Percentiles rank a stretch among this genome's conserved stretches.
These are phyloP conservation scores for Cephus runcator DNA, from an alignment of 2,888 invertebrate species.

Conservation along the genomic window DNA sequence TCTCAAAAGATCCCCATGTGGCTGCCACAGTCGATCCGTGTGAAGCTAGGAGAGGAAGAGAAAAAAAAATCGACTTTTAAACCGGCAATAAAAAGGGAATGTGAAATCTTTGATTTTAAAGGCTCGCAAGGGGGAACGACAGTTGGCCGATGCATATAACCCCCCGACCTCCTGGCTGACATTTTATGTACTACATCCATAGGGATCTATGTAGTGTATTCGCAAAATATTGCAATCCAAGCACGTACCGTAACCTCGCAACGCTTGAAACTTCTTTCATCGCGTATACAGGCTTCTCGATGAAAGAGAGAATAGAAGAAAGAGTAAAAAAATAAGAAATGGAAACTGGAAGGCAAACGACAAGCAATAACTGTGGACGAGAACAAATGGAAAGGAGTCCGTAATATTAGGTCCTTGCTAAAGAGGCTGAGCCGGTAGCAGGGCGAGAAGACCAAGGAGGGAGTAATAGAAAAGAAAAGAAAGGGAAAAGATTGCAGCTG, in stretches of 20 bases:
- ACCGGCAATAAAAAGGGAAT: conserved; percentile 62
- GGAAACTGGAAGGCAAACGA: neutral
- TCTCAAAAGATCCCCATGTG: neutral
- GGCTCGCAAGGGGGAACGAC: conserved; percentile 45
- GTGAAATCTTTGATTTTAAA: conserved; percentile 57
- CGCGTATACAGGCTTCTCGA: neutral
- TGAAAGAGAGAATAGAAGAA: neutral
- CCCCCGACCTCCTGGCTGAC: conserved; percentile 8
- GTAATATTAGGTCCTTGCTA: neutral
- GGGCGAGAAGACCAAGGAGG: neutral
- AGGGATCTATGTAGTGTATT: conserved; percentile 33
- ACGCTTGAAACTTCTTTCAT: neutral
- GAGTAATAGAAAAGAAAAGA: neutral
- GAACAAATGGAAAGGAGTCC: neutral
- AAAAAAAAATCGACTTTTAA: conserved; percentile 59
- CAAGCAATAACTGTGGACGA: neutral
- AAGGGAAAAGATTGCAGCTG: neutral
- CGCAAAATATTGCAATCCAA: conserved; percentile 57
- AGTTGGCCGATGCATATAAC: conserved; percentile 61
- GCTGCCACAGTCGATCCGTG: neutral
- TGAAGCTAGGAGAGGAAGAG: neutral
- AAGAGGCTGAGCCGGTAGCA: neutral
- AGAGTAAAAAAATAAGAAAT: neutral
- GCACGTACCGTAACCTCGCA: conserved; percentile 48
- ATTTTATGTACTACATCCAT: neutral